Evolutionary conservation across 2,888 invertebrate genomes (phyloP).

Genomic region (Apamea epomidion): DNA sequence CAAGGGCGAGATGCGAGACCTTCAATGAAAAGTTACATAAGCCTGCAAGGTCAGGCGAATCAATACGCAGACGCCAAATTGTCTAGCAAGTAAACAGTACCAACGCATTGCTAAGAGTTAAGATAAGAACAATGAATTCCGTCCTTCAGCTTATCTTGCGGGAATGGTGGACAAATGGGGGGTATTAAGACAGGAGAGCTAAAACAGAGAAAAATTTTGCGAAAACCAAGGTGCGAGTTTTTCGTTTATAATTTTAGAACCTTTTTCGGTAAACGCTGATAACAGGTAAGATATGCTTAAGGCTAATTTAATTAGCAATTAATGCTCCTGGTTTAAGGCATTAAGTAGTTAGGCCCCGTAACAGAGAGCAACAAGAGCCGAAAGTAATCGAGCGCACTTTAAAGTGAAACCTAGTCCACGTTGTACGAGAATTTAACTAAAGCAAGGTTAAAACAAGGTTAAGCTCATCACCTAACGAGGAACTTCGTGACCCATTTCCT

Average conservation of each 20-base stretch:
- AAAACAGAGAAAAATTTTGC: background rate
- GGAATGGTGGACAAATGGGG: background rate
- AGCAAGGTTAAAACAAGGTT: constrained; percentile 40
- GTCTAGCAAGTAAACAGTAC: constrained; percentile 73
- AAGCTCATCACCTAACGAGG: constrained; percentile 21
- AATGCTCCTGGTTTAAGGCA: background rate
- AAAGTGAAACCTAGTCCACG: constrained; percentile 4
- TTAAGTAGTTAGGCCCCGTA: background rate
- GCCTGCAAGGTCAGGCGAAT: constrained; percentile 82
- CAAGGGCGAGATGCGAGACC: constrained; percentile 67
- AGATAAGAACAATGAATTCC: constrained; percentile 49
- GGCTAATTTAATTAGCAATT: background rate
- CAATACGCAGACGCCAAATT: constrained; percentile 82
- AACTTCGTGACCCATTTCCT: constrained; percentile 37
- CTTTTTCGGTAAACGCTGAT: background rate
- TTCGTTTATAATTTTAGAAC: background rate
- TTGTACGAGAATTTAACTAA: constrained; percentile 35
- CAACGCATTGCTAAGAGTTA: constrained; percentile 54
- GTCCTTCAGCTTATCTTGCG: constrained; percentile 29
- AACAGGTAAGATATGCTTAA: background rate
- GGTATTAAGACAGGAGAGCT: background rate
- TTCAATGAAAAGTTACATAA: constrained; percentile 78
- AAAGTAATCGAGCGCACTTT: constrained; percentile 23
- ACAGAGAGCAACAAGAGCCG: background rate
- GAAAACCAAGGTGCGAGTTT: background rate